Evolutionary conservation across 2,797 vertebrate species (phyloP).

Genomic region (Neosalanx taihuensis): DNA sequence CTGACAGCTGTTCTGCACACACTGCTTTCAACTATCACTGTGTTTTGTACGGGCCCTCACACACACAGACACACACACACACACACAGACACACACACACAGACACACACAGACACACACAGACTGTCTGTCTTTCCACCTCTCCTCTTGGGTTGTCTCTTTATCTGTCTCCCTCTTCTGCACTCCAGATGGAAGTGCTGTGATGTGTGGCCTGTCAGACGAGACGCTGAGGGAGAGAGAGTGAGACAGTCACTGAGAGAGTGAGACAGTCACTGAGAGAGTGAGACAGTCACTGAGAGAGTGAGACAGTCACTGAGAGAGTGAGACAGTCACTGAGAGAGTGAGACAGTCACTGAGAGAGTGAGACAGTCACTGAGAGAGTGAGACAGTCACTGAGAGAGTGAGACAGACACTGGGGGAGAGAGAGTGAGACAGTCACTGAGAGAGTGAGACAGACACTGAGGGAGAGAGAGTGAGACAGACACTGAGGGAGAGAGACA

Average conservation of each 20-base stretch:
- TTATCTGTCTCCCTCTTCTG: background rate
- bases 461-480: background rate
- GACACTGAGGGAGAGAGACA: constrained; percentile 11
- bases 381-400: no score
- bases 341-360: no score
- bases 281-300: no score
- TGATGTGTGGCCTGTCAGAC: background rate
- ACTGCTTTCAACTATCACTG: constrained; percentile 45
- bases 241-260: background rate
- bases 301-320: no score
- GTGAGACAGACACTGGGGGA: no score
- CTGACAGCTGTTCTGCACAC: constrained; percentile 69
- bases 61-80: constrained; percentile 13
- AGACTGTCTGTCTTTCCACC: background rate
- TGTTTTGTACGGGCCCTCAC: constrained; percentile 1
- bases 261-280: no score
- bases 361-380: no score
- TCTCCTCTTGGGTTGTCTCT: background rate
- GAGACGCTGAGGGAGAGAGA: background rate
- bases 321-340: background rate
- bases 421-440: background rate
- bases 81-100: constrained; percentile 3
- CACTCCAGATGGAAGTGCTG: background rate
- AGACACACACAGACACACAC: background rate
- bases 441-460: background rate